Evolutionary conservation across 2,888 invertebrate genomes (phyloP).

Genomic region (Papilio gigon): DNA sequence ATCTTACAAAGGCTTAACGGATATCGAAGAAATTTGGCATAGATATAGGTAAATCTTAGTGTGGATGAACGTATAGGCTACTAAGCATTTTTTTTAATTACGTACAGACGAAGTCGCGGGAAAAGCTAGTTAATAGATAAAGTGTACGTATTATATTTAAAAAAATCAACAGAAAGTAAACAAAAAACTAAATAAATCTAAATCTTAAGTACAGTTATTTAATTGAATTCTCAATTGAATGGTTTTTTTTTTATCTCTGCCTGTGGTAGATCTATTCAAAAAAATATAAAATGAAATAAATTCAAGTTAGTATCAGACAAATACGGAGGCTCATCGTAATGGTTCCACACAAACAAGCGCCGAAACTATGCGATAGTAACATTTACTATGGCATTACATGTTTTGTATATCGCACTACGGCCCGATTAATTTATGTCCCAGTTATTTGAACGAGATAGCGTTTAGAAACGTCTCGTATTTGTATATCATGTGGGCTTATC

Average conservation of each 20-base stretch:
- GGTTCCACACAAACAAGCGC: conserved; percentile 64
- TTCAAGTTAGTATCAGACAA: conserved; percentile 48
- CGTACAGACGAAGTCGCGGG: too few species aligned
- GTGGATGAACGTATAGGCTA: too few species aligned
- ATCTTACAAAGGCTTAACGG: too few species aligned
- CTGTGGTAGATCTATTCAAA: background rate
- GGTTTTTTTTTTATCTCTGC: background rate
- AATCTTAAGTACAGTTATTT: too few species aligned
- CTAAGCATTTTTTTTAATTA: too few species aligned
- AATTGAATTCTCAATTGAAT: too few species aligned
- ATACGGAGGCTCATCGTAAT: conserved; percentile 67
- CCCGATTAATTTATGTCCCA: conserved; percentile 77
- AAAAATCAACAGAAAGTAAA: too few species aligned
- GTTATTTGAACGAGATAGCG: conserved; percentile 76
- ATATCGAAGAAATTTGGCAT: too few species aligned
- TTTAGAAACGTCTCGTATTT: conserved; percentile 74
- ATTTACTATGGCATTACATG: conserved; percentile 73
- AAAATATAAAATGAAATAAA: conserved; percentile 42
- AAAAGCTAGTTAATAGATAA: too few species aligned
- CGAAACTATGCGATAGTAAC: conserved; percentile 68
- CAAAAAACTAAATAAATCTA: background rate
- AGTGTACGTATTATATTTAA: too few species aligned
- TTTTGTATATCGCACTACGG: conserved; percentile 74
- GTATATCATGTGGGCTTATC: conserved; percentile 75
- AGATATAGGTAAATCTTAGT: too few species aligned